Conservation (phyloP, 2,888 invertebrate genomes). For the Neoitamus cyanurus region DNA sequence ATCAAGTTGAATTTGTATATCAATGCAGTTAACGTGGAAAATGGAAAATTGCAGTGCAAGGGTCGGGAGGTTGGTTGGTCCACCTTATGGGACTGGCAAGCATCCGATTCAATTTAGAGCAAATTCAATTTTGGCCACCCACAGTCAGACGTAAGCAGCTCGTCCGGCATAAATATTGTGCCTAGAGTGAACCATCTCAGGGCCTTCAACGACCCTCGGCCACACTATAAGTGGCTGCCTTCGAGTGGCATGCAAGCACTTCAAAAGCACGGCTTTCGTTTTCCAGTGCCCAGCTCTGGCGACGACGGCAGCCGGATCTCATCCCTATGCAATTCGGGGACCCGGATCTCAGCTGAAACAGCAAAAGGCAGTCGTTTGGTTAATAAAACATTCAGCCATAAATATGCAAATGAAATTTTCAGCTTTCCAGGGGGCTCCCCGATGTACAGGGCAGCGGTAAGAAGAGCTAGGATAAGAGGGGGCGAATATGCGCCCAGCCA, state of each 20-base stretch:
- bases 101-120: not conserved
- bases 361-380: slow-evolving; percentile 35
- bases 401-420: slow-evolving; percentile 44
- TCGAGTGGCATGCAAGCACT: not conserved
- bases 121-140: slow-evolving; percentile 35
- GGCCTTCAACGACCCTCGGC: not conserved
- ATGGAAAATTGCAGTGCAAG: no score
- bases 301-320: not conserved
- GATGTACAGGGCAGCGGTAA: not conserved
- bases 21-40: no score
- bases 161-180: not conserved
- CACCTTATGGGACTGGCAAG: not conserved
- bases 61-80: not conserved
- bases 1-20: no score
- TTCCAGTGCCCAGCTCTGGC: not conserved
- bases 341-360: slow-evolving; percentile 27
- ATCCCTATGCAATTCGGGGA: not conserved
- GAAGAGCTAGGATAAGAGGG: not conserved
- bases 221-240: not conserved
- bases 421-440: not conserved
- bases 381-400: slow-evolving; percentile 33
- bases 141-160: not conserved
- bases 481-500: not conserved
- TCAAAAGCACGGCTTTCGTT: not conserved
- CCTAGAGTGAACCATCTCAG: not conserved